Evolutionary conservation across 2,797 vertebrate genomes (phyloP), one percentile per base, ranked within the genome.

Genomic region (Balearica regulorum): DNA sequence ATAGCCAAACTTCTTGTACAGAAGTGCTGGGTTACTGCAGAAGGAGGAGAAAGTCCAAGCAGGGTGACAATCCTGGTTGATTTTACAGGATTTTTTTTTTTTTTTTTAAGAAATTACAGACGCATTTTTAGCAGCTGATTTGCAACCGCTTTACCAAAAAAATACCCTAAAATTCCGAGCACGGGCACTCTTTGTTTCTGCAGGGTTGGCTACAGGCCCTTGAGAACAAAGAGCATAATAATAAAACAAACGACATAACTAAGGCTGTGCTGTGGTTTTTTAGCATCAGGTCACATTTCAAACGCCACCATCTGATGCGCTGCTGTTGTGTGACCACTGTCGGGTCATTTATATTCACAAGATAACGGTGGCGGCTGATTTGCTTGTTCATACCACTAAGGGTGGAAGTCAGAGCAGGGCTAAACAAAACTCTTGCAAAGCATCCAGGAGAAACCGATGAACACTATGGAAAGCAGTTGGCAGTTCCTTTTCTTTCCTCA

Each of bases 361-460:
- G 0, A 22, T 13, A 44, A 61, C 0, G 0, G 33, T 5, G 6
- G 2, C 0, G 37, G 57, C 79, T 89, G 75, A 31, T 77, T 64
- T 44, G 82, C 49, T 69, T 18, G 46, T 25, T 81, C 71, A 10
- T 18, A n/a, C 53, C 2, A 0, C 51, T 62, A 3, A 0, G 0
- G 62, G 18, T 0, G 1, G 77, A 66, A 79, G 33, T 35, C 81
- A 17, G 71, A 37, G 25, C 0, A n/a, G 62, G 28, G 48, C 70
- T 86, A 62, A 92, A 65, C 72, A 71, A 71, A 94, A 37, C 35
- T 39, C 57, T 61, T 78, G 57, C 79, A 83, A 87, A 85, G 37
- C 18, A 35, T 33, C 53, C 76, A 46, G 65, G 24, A 71, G 57
- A 86, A 82, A 68, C 7, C 64, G 10, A 1, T 25, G 65, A 60